Percentiles rank a stretch among this genome's conserved stretches.
phyloP scores from a whole-genome alignment of 1,140 invertebrate genomes.

The Eriosoma lanigerum region DNA sequence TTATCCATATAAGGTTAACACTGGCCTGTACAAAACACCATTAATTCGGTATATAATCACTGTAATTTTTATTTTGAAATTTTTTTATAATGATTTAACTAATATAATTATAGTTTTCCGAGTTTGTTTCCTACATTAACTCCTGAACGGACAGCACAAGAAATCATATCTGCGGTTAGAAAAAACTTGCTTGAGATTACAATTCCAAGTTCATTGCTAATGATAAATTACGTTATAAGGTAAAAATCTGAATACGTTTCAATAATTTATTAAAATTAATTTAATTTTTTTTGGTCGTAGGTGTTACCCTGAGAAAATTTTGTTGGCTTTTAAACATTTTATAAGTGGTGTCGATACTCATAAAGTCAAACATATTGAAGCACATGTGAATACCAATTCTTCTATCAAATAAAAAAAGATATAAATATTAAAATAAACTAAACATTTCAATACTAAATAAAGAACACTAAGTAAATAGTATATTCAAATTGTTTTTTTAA shows the following conservation, averaged over 20 bases:
- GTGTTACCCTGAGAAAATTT: conserved; percentile 59
- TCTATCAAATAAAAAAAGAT: no score
- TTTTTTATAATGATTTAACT: no score
- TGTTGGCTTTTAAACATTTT: conserved; percentile 60
- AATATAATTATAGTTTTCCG: conserved; percentile 62
- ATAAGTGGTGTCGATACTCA: conserved; percentile 60
- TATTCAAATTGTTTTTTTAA: no score
- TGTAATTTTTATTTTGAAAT: no score
- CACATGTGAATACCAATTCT: no score
- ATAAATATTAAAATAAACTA: no score
- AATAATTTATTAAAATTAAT: neutral
- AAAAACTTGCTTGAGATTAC: conserved; percentile 56
- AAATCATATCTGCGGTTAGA: conserved; percentile 69
- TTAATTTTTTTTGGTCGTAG: conserved; percentile 58
- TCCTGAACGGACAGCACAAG: conserved; percentile 65
- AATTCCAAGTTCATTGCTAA: conserved; percentile 54
- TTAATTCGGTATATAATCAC: conserved; percentile 63
- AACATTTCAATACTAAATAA: no score
- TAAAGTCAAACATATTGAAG: conserved; percentile 2
- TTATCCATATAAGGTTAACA: conserved; percentile 81
- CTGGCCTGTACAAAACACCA: conserved; percentile 79
- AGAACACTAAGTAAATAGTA: no score
- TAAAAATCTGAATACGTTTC: conserved; percentile 22
- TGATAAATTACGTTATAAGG: conserved; percentile 55
- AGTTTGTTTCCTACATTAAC: conserved; percentile 67